Conservation (phyloP, 2,113 vertebrate species). For the Hemibagrus wyckioides region DNA sequence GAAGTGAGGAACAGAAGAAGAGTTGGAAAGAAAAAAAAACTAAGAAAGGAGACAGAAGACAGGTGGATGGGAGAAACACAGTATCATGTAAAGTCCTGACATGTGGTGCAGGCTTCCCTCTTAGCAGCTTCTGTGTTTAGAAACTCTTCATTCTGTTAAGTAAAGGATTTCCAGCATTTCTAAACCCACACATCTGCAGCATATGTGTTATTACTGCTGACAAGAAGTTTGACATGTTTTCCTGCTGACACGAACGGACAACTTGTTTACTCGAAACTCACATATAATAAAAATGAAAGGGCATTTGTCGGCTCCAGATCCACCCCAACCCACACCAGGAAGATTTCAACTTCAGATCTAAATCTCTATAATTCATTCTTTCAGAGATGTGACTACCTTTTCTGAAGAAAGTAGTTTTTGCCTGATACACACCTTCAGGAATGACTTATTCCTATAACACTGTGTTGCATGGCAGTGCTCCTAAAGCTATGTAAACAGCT, state of each 20-base stretch:
- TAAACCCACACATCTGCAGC: not conserved
- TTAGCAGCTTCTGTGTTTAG: not conserved
- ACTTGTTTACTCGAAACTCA: not conserved
- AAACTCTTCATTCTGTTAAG: not conserved
- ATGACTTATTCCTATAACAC: not conserved
- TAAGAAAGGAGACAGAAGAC: not conserved
- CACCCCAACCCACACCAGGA: not conserved
- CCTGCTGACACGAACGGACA: not conserved
- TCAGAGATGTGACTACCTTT: no score
- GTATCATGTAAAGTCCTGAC: not conserved
- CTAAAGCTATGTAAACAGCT: not conserved
- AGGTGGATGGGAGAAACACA: not conserved
- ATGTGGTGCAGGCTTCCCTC: not conserved
- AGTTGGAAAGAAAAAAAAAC: not conserved
- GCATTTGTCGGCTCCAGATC: not conserved
- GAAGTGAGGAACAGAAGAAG: not conserved
- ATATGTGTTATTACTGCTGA: slow-evolving; percentile 13
- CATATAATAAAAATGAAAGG: not conserved
- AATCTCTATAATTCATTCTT: not conserved
- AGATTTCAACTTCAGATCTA: not conserved
- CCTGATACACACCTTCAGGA: not conserved
- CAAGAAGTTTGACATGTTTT: not conserved
- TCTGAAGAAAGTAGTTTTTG: no score
- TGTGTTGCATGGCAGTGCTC: not conserved
- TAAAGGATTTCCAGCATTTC: not conserved